Conservation (phyloP, 2,113 vertebrate species). For the Ctenodactylus gundi region DNA sequence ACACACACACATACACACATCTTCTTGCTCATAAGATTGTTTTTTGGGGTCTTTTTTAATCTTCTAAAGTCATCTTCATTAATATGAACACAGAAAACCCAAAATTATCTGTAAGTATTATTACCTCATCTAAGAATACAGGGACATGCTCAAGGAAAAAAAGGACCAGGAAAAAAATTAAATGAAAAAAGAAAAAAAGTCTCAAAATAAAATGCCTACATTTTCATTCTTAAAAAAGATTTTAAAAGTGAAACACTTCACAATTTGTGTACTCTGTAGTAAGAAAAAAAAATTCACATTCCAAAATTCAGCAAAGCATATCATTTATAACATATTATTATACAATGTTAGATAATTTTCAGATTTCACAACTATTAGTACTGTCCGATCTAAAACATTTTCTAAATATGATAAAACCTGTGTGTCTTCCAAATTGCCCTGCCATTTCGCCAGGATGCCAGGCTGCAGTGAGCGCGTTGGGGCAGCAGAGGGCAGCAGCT, state of each 20-base stretch:
- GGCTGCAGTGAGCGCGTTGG: slow-evolving; percentile 37
- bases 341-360: background rate
- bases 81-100: slow-evolving; percentile 1
- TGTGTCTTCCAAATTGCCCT: background rate
- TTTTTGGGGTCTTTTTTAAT: background rate
- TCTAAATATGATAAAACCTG: background rate
- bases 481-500: slow-evolving; percentile 76
- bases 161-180: background rate
- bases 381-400: background rate
- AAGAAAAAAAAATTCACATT: background rate
- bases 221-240: slow-evolving; percentile 30
- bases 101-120: slow-evolving; percentile 5
- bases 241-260: background rate
- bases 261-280: background rate
- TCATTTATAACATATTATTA: background rate
- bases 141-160: background rate
- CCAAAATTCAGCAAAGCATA: background rate
- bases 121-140: background rate
- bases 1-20: background rate
- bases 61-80: slow-evolving; percentile 21
- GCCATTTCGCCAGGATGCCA: background rate
- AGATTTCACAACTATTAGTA: background rate
- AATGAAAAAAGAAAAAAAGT: background rate
- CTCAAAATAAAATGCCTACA: background rate
- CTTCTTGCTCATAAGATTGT: background rate